These are phyloP conservation scores for Lepus timidus DNA, from an alignment of 2,113 vertebrate genomes.

Conservation along the genomic window DNA sequence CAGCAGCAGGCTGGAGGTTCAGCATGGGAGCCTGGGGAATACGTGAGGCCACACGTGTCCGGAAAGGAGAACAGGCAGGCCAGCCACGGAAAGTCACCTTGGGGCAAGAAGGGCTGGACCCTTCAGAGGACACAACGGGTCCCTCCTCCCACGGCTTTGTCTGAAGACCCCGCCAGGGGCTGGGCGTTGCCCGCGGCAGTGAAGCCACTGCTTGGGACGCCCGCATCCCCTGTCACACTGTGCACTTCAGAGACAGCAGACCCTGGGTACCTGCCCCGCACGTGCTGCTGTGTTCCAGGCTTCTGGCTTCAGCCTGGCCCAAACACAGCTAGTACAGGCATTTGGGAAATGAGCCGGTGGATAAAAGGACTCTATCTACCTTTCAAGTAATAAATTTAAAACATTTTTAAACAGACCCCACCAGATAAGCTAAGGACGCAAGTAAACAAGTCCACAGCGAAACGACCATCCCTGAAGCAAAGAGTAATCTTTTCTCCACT, in stretches of 20 bases:
- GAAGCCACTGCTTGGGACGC: too few species aligned
- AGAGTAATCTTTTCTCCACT: conserved; percentile 51
- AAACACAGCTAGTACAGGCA: too few species aligned
- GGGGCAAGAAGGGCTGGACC: not conserved
- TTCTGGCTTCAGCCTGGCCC: too few species aligned
- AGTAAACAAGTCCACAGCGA: not conserved
- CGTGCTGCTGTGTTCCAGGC: too few species aligned
- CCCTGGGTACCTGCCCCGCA: too few species aligned
- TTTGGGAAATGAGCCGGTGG: too few species aligned
- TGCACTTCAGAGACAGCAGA: too few species aligned
- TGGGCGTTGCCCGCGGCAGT: too few species aligned
- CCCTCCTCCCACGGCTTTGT: not conserved
- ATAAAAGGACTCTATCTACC: too few species aligned
- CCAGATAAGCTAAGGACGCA: not conserved
- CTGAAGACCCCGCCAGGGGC: not conserved
- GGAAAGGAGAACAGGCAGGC: not conserved
- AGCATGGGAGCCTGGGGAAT: not conserved
- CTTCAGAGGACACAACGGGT: not conserved
- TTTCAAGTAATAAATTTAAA: too few species aligned
- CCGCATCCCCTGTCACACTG: too few species aligned
- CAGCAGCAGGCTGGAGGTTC: not conserved
- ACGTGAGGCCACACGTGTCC: not conserved
- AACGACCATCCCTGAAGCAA: conserved; percentile 17
- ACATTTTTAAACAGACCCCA: not conserved
- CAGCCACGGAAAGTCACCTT: not conserved